A percentile compares a stretch with the other conserved stretches of the same genome.
These are phyloP conservation scores for Latrodectus elegans DNA, from an alignment of 2,888 invertebrate species.

Conservation along the genomic window DNA sequence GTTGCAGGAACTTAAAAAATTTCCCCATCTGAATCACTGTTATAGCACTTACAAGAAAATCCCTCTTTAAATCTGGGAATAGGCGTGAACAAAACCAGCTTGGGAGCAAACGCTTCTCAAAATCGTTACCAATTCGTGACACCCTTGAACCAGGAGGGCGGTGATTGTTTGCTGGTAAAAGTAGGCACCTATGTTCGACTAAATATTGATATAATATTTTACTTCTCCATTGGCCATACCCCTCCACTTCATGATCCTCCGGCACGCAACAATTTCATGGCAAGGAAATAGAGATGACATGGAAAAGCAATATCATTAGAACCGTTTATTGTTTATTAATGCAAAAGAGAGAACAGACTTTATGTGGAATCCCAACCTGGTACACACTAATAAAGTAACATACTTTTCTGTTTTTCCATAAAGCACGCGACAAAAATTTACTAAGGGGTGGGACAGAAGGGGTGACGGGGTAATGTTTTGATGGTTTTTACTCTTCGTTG, in stretches of 20 bases:
- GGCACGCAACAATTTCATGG: slow-evolving; percentile 37
- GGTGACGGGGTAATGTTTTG: slow-evolving; percentile 9
- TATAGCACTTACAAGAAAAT: slow-evolving; percentile 19
- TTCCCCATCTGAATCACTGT: not conserved
- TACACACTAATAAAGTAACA: slow-evolving; percentile 60
- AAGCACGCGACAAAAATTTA: slow-evolving; percentile 43
- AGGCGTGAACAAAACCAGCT: slow-evolving; percentile 8
- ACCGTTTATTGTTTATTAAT: slow-evolving; percentile 67
- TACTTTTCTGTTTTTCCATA: slow-evolving; percentile 41
- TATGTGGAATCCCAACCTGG: slow-evolving; percentile 48
- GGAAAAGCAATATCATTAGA: slow-evolving; percentile 65
- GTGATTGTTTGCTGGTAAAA: slow-evolving; percentile 66
- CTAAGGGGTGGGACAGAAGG: not conserved
- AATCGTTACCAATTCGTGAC: slow-evolving; percentile 49
- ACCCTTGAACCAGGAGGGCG: slow-evolving; percentile 64
- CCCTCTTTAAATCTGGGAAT: slow-evolving; percentile 17
- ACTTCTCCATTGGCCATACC: not conserved
- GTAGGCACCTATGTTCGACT: slow-evolving; percentile 64
- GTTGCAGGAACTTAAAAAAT: too few relatives aligned
- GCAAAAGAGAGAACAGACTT: slow-evolving; percentile 56
- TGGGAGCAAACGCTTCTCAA: slow-evolving; percentile 20
- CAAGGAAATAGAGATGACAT: slow-evolving; percentile 30
- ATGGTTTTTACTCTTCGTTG: slow-evolving; percentile 48
- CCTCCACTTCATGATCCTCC: slow-evolving; percentile 35
- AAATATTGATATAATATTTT: slow-evolving; percentile 68